Evolutionary conservation across 37 sponge, comb jelly and placozoan genomes (phyloP).

Genomic region (Lycopodina hypogea): DNA sequence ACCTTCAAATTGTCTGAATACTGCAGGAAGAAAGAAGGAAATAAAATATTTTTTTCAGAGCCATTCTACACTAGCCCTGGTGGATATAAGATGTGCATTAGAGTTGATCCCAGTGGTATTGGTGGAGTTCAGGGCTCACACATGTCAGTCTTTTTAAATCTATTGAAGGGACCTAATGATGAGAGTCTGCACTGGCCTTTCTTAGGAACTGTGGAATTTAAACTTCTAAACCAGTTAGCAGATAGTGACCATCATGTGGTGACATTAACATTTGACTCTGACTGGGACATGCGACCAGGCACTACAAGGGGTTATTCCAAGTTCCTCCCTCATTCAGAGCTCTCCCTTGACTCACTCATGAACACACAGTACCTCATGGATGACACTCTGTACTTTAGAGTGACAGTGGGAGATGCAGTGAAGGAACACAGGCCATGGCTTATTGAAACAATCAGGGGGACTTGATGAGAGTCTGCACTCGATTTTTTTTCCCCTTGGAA

Average conservation of each 20-base stretch:
- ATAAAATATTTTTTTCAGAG: neutral
- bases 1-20: neutral
- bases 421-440: too few relatives aligned
- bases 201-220: neutral
- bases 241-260: neutral
- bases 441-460: too few relatives aligned
- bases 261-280: too few relatives aligned
- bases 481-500: too few relatives aligned
- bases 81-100: neutral
- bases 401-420: too few relatives aligned
- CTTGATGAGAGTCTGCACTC: too few relatives aligned
- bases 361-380: constrained; percentile 2
- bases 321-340: neutral
- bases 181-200: neutral
- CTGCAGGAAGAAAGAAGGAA: neutral
- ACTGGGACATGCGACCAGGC: neutral
- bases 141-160: neutral
- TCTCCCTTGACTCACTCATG: too few relatives aligned
- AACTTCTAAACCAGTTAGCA: neutral
- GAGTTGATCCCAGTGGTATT: neutral
- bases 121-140: neutral
- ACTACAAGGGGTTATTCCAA: neutral
- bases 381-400: neutral
- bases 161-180: neutral
- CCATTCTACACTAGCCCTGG: neutral